Base-by-base conservation (phyloP, 2,797 vertebrate genomes). In the Coregonus sp. region DNA sequence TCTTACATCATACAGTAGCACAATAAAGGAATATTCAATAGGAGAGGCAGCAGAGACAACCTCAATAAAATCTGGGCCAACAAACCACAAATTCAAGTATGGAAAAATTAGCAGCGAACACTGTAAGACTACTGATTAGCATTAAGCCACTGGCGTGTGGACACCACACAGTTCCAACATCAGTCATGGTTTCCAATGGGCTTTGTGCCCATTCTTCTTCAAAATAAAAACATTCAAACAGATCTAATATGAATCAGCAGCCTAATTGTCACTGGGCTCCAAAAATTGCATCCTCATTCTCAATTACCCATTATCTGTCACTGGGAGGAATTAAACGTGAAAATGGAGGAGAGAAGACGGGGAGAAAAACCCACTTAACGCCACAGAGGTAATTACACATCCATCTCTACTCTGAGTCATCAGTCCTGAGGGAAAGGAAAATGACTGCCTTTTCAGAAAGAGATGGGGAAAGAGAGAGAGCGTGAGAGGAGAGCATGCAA, bases 301-400 rank as follows among this genome's bases (percentile, higher is more conserved):
- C 47, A 75, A 67, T 67, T n/a, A 75, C 40, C 65, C 51, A 9
- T 63, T 47, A 16, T 52, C 20, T 52, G 47, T 72, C 59, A 52
- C 72, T 63, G 50, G 51, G 51, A 33, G 25, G 15, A 15, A 59
- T 47, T 12, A 66, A 75, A 73, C 31, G 74, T 81, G 79, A 84
- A 72, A 76, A 35, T 9, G 52, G 63, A 35, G 71, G 70, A 68
- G 59, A 77, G 69, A 50, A 33, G 66, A 33, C 2, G 18, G 54
- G 59, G 54, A 71, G 56, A 69, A 33, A 33, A 33, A 70, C 35
- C 25, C 35, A 63, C 72, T 74, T 47, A 29, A 56, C 61, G 71
- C 73, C 72, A 72, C 76, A 47, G 61, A 74, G 79, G 74, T 76
- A 77, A 84, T 84, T 75, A 80, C 71, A 78, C 72, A 61, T 74